Evolutionary conservation across 2,797 vertebrate genomes (phyloP).

Genomic region (Thamnophis elegans): DNA sequence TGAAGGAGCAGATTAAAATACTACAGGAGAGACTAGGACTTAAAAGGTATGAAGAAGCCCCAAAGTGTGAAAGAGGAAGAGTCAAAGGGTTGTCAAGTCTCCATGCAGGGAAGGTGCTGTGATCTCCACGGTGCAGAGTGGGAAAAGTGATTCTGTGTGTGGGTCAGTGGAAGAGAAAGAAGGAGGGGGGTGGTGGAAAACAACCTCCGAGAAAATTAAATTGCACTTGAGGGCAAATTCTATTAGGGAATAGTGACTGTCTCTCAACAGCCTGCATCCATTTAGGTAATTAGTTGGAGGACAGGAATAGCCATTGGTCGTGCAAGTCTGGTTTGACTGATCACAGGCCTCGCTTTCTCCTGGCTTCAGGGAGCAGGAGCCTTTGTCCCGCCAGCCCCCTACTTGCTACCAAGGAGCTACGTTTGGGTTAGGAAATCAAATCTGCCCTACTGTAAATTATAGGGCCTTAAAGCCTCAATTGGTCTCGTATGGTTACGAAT

Average conservation of each 20-base stretch:
- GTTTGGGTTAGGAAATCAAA: neutral
- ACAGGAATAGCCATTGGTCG: conserved; percentile 56
- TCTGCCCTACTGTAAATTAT: neutral
- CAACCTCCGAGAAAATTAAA: conserved; percentile 89
- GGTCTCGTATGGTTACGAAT: neutral
- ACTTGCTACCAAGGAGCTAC: neutral
- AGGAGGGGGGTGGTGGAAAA: conserved; percentile 64
- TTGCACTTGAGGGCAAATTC: conserved; percentile 97
- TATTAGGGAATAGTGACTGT: conserved; percentile 92
- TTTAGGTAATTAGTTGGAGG: conserved; percentile 89
- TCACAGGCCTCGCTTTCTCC: neutral
- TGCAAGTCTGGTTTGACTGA: neutral
- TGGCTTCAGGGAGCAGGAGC: neutral
- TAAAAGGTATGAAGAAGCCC: neutral
- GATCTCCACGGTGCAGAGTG: conserved; percentile 47
- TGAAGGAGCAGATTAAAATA: neutral
- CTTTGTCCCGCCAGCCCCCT: no score
- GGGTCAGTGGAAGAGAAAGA: conserved; percentile 60
- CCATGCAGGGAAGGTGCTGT: conserved; percentile 41
- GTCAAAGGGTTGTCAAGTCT: conserved; percentile 8
- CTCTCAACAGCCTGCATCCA: conserved; percentile 87
- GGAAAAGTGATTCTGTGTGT: conserved; percentile 59
- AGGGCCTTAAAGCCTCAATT: neutral
- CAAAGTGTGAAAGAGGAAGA: conserved; percentile 20
- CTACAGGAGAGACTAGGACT: neutral